These are phyloP conservation scores for Malacoraja senta DNA, from an alignment of 2,797 vertebrate genomes.

Conservation along the genomic window DNA sequence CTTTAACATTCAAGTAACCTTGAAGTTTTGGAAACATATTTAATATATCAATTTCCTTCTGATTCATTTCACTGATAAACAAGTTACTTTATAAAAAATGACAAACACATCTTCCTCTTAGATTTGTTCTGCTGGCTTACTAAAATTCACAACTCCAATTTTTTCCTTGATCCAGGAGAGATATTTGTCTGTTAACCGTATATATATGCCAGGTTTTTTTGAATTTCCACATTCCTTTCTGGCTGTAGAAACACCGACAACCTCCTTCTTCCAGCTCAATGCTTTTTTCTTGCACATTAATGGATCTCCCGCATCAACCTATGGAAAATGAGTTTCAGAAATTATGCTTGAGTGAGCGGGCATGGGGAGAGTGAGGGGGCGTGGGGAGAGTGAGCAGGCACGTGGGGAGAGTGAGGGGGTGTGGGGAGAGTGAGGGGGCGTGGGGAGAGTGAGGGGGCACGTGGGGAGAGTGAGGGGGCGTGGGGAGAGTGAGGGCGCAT, in stretches of 20 bases:
- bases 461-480: too few relatives aligned
- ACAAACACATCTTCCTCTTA: background rate
- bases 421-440: too few relatives aligned
- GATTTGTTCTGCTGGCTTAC: background rate
- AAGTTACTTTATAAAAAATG: background rate
- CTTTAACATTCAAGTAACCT: background rate
- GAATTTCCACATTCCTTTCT: slow-evolving; percentile 25
- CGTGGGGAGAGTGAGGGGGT: too few relatives aligned
- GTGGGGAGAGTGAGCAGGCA: too few relatives aligned
- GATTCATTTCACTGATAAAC: background rate
- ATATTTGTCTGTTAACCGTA: slow-evolving; percentile 9
- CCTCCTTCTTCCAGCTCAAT: background rate
- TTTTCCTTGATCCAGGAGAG: slow-evolving; percentile 40
- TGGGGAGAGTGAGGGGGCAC: too few relatives aligned
- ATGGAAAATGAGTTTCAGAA: background rate
- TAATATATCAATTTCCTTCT: background rate
- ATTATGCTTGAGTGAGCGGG: background rate
- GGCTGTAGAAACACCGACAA: slow-evolving; percentile 26
- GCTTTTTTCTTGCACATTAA: slow-evolving; percentile 31
- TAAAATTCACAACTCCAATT: slow-evolving; percentile 30
- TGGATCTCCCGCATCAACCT: slow-evolving; percentile 40
- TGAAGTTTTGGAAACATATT: background rate
- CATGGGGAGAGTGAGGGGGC: too few relatives aligned
- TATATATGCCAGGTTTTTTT: slow-evolving; percentile 41
- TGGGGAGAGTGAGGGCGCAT: too few relatives aligned